Evolutionary conservation across 2,113 vertebrate genomes (phyloP), one percentile per base, ranked within the genome.

Genomic region (Jacana jacana): DNA sequence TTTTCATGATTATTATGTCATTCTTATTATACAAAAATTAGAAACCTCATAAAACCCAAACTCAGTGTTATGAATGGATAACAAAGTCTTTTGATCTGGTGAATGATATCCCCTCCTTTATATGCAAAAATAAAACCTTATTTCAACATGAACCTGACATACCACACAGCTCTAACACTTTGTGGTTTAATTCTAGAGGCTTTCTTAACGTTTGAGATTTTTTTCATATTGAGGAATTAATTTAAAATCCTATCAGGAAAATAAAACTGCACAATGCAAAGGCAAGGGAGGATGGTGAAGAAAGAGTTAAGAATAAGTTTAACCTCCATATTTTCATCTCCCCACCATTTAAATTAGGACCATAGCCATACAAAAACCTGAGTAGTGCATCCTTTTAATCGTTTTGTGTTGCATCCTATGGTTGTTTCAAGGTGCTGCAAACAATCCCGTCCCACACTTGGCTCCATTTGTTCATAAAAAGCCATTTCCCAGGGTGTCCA

Each of bases 101-200:
- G 33, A 78, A 48, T 86, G 88, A 63, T 93, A 85, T 77, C 17
- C 72, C 40, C 27, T 73, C 86, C 66, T 91, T 94, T 93, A 91
- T 79, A 88, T 89, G 79, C 78, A 97, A 96, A 96, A 97, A 96
- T 82, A 95, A 96, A 97, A 57, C 55, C 44, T 91, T 86, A 96
- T 96, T 97, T 97, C 90, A 95, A 91, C 88, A 86, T 35, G 35
- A 92, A 85, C 42, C 72, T 94, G 95, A 96, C 91, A 95, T 81
- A 68, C 70, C 65, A 81, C 55, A 79, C 18, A 92, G 63, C 46
- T 70, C 35, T 92, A 94, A 81, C 39, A 44, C 15, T 89, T 87
- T 69, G 51, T 95, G 91, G n/a, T 96, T 97, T 96, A 96, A 95
- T 97, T 96, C 78, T 69, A 75, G 52, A 91, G 35, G n/a, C 31